Evolutionary conservation across 2,797 vertebrate species (phyloP).

Genomic region (Pangasius sanitwongsei): DNA sequence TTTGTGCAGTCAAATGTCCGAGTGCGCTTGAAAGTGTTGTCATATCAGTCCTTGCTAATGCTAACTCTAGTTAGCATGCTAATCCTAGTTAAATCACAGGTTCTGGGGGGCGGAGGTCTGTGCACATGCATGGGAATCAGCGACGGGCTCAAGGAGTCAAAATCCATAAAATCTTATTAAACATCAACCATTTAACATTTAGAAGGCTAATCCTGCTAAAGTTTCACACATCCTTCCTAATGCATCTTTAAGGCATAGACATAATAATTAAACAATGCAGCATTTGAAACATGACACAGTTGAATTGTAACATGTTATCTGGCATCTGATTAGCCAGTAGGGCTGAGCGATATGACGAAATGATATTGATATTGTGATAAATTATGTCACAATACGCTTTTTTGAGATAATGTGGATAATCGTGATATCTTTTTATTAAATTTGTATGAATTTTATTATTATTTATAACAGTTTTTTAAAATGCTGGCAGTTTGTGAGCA

Average conservation of each 20-base stretch:
- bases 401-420: neutral
- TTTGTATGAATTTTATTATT: neutral
- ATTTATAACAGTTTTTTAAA: neutral
- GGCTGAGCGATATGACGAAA: neutral
- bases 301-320: neutral
- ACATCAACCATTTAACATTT: neutral
- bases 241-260: too few species aligned
- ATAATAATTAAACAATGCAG: neutral
- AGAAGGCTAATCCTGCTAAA: neutral
- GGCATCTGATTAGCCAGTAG: neutral
- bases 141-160: neutral
- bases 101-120: neutral
- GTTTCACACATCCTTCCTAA: too few species aligned
- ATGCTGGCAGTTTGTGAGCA: neutral
- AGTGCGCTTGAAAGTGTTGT: neutral
- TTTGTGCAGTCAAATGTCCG: neutral
- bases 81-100: neutral
- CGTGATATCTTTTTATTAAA: neutral
- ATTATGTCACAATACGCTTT: neutral
- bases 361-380: neutral
- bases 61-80: neutral
- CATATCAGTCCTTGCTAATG: neutral
- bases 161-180: neutral
- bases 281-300: neutral
- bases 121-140: neutral